phyloP scores from a whole-genome alignment of 2,797 vertebrate genomes.

The Protosalanx chinensis region DNA sequence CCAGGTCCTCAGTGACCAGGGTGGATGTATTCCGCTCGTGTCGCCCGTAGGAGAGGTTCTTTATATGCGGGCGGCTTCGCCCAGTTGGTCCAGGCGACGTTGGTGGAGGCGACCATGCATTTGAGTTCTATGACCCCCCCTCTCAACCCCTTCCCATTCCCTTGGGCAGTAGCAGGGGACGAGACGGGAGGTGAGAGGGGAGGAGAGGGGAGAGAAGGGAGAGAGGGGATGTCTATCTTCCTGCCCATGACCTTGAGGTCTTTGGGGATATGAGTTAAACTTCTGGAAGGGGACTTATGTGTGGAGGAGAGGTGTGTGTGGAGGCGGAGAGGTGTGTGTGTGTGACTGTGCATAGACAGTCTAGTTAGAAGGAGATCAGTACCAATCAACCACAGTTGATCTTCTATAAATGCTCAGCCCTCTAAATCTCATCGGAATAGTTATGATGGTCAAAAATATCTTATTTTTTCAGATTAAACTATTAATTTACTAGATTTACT shows the following conservation, averaged over 20 bases:
- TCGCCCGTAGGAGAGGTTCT: neutral
- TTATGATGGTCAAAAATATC: no score
- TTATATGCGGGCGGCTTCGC: neutral
- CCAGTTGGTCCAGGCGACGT: neutral
- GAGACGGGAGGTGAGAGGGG: neutral
- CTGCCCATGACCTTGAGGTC: slow-evolving; percentile 51
- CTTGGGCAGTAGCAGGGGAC: neutral
- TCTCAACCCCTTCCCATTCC: neutral
- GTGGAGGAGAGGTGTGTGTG: neutral
- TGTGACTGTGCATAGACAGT: neutral
- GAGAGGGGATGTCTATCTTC: neutral
- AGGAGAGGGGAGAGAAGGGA: neutral
- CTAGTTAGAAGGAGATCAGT: no score
- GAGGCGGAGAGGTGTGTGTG: neutral
- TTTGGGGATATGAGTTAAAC: slow-evolving; percentile 55
- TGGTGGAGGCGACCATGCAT: neutral
- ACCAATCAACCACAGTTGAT: no score
- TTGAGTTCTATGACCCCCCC: neutral
- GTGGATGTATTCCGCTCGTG: neutral
- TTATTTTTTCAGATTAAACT: no score
- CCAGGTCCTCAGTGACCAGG: neutral
- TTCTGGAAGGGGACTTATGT: slow-evolving; percentile 26
- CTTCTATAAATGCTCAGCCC: no score
- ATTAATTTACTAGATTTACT: no score
- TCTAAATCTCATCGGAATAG: no score